phyloP scores from a whole-genome alignment of 2,888 invertebrate species.

The Platynereis dumerilii region DNA sequence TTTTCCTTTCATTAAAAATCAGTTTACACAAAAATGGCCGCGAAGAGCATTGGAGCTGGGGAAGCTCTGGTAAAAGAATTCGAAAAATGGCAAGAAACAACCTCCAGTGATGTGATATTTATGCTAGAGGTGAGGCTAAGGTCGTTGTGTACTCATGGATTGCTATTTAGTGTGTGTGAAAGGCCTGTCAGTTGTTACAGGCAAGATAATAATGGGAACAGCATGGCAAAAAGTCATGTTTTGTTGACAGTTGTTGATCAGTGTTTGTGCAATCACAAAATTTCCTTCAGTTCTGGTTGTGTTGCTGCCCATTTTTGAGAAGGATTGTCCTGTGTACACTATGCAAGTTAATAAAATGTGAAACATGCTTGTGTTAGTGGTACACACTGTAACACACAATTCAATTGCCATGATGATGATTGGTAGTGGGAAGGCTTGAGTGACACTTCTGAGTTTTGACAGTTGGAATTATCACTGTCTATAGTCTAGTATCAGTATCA shows the following conservation, averaged over 20 bases:
- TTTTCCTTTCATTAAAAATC: too few species aligned
- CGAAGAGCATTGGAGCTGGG: constrained; percentile 15
- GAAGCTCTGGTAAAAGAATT: constrained; percentile 23
- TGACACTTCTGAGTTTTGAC: too few species aligned
- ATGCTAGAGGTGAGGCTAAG: constrained; percentile 23
- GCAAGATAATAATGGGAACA: background rate
- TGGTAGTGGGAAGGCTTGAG: too few species aligned
- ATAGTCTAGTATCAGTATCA: too few species aligned
- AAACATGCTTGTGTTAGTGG: too few species aligned
- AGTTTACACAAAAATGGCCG: constrained; percentile 21
- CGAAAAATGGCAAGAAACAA: constrained; percentile 25
- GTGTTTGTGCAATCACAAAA: background rate
- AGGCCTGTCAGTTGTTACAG: background rate
- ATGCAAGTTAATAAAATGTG: too few species aligned
- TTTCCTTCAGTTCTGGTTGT: too few species aligned
- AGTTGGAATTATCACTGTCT: too few species aligned
- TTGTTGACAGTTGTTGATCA: background rate
- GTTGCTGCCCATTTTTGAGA: too few species aligned
- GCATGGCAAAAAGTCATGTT: background rate
- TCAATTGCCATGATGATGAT: too few species aligned
- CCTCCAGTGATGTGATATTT: constrained; percentile 22
- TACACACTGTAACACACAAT: too few species aligned
- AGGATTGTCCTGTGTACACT: too few species aligned
- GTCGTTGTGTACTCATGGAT: background rate
- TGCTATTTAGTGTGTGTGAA: background rate